phyloP scores from a whole-genome alignment of 2,888 invertebrate genomes.

The Orthosia gothica region DNA sequence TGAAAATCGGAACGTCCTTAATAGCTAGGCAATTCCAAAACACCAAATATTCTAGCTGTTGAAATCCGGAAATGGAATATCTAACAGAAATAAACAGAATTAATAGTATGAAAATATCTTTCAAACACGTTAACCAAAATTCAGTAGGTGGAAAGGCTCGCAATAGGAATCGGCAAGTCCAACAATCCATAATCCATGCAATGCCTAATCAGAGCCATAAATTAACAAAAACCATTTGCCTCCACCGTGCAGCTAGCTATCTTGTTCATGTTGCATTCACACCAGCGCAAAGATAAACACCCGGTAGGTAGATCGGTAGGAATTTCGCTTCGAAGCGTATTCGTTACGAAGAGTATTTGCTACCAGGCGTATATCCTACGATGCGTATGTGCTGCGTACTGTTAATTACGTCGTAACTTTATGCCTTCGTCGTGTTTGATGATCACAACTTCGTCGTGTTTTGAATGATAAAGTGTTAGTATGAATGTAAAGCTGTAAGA shows the following conservation, averaged over 20 bases:
- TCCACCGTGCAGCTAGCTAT: not conserved
- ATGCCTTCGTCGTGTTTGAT: not conserved
- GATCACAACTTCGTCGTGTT: not conserved
- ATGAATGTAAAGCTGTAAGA: not conserved
- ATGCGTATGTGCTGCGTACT: not conserved
- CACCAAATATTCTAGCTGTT: too few relatives aligned
- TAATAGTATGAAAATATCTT: too few relatives aligned
- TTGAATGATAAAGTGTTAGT: not conserved
- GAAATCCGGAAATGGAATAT: too few relatives aligned
- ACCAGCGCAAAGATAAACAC: conserved; percentile 13
- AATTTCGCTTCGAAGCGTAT: conserved; percentile 9
- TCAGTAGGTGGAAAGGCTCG: too few relatives aligned
- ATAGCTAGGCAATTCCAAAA: too few relatives aligned
- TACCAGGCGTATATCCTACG: not conserved
- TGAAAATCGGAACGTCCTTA: not conserved
- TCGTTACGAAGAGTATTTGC: not conserved
- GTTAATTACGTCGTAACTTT: conserved; percentile 6
- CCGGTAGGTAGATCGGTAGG: conserved; percentile 1
- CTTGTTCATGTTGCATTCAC: not conserved
- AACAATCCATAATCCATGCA: too few relatives aligned
- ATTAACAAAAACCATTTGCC: conserved; percentile 19
- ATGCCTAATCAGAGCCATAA: too few relatives aligned
- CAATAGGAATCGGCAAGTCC: too few relatives aligned
- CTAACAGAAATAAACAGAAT: too few relatives aligned
- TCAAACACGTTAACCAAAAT: too few relatives aligned